phyloP scores from a whole-genome alignment of 2,113 vertebrate species.

The Salvelinus sp. region DNA sequence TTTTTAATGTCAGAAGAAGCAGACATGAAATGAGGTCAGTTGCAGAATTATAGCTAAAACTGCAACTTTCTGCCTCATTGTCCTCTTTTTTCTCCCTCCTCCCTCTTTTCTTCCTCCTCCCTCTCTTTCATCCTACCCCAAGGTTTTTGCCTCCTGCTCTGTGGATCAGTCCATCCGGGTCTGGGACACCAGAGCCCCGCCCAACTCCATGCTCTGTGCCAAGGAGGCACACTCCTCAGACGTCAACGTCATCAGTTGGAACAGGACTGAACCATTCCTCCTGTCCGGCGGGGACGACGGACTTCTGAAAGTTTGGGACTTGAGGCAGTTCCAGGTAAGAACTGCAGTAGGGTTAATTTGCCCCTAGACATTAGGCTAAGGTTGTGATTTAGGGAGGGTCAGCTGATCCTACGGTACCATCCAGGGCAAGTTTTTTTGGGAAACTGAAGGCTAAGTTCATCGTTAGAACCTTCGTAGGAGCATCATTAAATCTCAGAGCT shows the following conservation, averaged over 20 bases:
- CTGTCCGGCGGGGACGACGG: slow-evolving; percentile 89
- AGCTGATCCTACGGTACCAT: too few relatives aligned
- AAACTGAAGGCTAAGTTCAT: too few relatives aligned
- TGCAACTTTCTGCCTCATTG: not conserved
- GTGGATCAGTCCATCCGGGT: slow-evolving; percentile 84
- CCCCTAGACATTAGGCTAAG: too few relatives aligned
- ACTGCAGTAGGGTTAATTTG: too few relatives aligned
- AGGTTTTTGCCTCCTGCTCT: slow-evolving; percentile 92
- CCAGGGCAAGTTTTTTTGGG: too few relatives aligned
- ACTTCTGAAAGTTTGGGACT: slow-evolving; percentile 85
- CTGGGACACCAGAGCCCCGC: slow-evolving; percentile 85
- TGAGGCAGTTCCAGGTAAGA: slow-evolving; percentile 85
- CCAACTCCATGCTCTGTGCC: slow-evolving; percentile 85
- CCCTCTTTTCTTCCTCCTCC: not conserved
- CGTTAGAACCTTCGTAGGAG: too few relatives aligned
- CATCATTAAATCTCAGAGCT: too few relatives aligned
- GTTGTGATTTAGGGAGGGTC: too few relatives aligned
- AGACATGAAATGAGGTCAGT: not conserved
- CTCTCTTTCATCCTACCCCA: not conserved
- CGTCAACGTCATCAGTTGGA: slow-evolving; percentile 90
- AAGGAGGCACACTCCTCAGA: slow-evolving; percentile 80
- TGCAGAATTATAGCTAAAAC: not conserved
- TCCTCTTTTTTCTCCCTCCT: not conserved
- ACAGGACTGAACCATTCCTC: slow-evolving; percentile 83
- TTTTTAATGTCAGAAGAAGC: not conserved